A percentile compares a stretch with the other conserved stretches of the same genome.
phyloP scores from a whole-genome alignment of 2,113 vertebrate species.

The Ranitomeya variabilis region DNA sequence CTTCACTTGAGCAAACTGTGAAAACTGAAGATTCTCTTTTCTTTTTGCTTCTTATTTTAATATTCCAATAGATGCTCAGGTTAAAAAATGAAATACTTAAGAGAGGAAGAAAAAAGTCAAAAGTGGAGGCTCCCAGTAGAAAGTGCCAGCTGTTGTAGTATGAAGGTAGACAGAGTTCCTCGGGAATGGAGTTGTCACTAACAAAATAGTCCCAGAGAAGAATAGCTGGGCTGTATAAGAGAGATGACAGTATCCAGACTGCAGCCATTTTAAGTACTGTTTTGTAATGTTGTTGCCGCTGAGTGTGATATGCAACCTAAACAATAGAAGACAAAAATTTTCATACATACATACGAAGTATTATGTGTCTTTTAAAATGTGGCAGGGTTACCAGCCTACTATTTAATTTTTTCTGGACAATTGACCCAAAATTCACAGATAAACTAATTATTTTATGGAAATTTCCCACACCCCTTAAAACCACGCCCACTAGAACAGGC shows the following conservation, averaged over 20 bases:
- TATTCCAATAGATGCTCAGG: no score
- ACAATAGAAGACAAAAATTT: not conserved
- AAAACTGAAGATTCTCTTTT: not conserved
- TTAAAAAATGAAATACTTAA: no score
- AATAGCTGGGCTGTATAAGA: slow-evolving; percentile 84
- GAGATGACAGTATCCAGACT: slow-evolving; percentile 84
- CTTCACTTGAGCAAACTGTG: not conserved
- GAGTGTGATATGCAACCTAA: slow-evolving; percentile 34
- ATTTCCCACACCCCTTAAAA: no score
- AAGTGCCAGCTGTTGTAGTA: slow-evolving; percentile 85
- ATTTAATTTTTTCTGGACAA: no score
- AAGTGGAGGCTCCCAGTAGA: slow-evolving; percentile 78
- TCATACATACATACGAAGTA: not conserved
- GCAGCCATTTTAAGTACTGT: slow-evolving; percentile 78
- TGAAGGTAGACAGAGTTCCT: slow-evolving; percentile 71
- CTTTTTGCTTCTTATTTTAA: slow-evolving; percentile 61
- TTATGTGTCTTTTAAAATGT: not conserved
- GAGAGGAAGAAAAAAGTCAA: slow-evolving; percentile 87
- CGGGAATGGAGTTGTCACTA: not conserved
- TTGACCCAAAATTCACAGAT: no score
- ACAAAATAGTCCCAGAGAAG: slow-evolving; percentile 75
- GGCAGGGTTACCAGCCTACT: not conserved
- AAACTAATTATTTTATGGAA: no score
- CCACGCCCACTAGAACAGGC: no score
- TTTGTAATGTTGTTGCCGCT: slow-evolving; percentile 28